Conservation (phyloP, 2,113 vertebrate genomes). For the Tretioscincus oriximinensis region DNA sequence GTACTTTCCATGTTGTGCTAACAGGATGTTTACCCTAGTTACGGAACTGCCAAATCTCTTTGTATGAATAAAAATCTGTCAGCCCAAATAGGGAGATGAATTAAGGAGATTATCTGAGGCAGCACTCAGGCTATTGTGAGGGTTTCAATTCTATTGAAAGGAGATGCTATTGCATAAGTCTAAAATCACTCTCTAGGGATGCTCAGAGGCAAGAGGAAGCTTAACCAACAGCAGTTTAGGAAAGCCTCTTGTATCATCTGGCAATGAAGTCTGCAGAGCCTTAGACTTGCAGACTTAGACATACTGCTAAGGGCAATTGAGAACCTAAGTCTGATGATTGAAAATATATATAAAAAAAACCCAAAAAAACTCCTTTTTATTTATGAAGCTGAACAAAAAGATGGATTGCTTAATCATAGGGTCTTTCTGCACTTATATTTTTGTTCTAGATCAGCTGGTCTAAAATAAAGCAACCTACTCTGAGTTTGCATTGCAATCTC, state of each 20-base stretch:
- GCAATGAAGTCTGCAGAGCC: neutral
- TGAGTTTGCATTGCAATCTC: too few species aligned
- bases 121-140: neutral
- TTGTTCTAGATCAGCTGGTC: too few species aligned
- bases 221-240: neutral
- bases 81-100: neutral
- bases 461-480: too few species aligned
- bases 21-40: neutral
- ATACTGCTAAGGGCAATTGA: neutral
- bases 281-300: neutral
- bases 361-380: too few species aligned
- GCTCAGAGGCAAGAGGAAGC: neutral
- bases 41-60: neutral
- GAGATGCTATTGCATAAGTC: neutral
- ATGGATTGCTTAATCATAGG: too few species aligned
- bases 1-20: neutral
- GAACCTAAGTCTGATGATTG: too few species aligned
- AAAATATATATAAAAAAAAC: too few species aligned
- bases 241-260: neutral
- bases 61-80: neutral
- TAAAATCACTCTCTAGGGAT: neutral
- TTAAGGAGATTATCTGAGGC: neutral
- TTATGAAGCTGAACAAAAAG: too few species aligned
- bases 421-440: too few species aligned
- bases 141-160: neutral